These are phyloP conservation scores for Leptopilina drosophilae DNA, from an alignment of 2,888 invertebrate genomes.

Conservation along the genomic window DNA sequence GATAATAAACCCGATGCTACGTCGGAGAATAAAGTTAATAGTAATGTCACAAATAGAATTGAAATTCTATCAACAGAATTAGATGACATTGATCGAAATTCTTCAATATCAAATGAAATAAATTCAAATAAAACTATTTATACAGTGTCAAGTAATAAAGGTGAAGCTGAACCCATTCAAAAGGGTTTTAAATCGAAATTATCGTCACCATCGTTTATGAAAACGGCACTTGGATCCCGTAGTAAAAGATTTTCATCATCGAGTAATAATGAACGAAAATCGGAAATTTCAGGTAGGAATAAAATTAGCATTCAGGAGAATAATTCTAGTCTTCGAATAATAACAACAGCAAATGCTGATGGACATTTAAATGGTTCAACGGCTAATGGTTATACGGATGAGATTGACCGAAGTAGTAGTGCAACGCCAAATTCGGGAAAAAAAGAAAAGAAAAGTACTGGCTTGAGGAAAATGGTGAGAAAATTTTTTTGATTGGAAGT, in stretches of 20 bases:
- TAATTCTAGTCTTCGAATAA: conserved; percentile 14
- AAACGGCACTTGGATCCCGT: conserved; percentile 76
- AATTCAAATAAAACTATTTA: not conserved
- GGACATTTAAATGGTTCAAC: conserved; percentile 61
- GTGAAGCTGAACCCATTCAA: not conserved
- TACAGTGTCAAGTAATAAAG: not conserved
- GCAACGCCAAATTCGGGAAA: conserved; percentile 69
- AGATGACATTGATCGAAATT: not conserved
- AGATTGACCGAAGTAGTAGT: conserved; percentile 67
- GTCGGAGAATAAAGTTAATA: conserved; percentile 61
- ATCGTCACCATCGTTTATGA: conserved; percentile 75
- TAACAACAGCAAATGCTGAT: not conserved
- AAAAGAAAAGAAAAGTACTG: conserved; percentile 82
- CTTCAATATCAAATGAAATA: not conserved
- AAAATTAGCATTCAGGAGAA: not conserved
- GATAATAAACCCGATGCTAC: conserved; percentile 63
- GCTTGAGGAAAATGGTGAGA: conserved; percentile 87
- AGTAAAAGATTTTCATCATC: conserved; percentile 68
- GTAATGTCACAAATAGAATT: conserved; percentile 8
- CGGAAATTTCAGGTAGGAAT: not conserved
- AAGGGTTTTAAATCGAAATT: conserved; percentile 62
- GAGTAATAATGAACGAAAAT: conserved; percentile 23
- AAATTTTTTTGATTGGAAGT: conserved; percentile 85
- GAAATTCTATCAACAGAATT: conserved; percentile 36
- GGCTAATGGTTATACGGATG: conserved; percentile 60